Conservation (phyloP, 2,888 invertebrate species). For the Andrena fulva region DNA sequence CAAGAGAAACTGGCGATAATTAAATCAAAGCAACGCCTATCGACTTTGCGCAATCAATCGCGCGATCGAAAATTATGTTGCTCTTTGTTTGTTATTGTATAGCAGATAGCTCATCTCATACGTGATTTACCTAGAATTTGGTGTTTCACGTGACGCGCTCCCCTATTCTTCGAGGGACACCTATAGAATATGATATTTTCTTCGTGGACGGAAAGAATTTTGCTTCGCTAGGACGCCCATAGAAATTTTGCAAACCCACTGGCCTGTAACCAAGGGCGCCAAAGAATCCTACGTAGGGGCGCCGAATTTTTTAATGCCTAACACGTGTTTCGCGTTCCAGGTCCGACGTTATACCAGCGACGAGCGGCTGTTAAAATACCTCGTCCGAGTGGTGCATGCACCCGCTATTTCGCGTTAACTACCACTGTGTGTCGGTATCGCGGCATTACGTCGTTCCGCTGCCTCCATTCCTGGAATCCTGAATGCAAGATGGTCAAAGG, state of each 20-base stretch:
- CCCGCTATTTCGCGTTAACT: constrained; percentile 58
- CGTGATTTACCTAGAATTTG: not conserved
- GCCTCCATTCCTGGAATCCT: constrained; percentile 62
- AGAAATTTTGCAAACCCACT: too few species aligned
- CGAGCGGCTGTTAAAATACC: constrained; percentile 59
- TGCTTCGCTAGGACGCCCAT: too few species aligned
- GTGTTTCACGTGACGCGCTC: not conserved
- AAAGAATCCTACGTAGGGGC: constrained; percentile 5
- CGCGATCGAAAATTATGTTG: not conserved
- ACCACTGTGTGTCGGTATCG: constrained; percentile 30
- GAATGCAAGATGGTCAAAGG: constrained; percentile 71
- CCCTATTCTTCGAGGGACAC: too few species aligned
- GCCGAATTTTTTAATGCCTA: constrained; percentile 21
- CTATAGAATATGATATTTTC: too few species aligned
- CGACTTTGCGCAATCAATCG: not conserved
- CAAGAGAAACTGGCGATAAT: constrained; percentile 9
- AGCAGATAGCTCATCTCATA: not conserved
- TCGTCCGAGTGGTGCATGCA: constrained; percentile 19
- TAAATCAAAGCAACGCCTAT: constrained; percentile 1
- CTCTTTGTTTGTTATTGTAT: not conserved
- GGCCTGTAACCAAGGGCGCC: too few species aligned
- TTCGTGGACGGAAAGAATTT: too few species aligned
- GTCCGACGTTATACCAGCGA: constrained; percentile 1
- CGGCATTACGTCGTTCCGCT: constrained; percentile 60
- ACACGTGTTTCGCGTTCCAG: constrained; percentile 19